A percentile compares a stretch with the other conserved stretches of the same genome.
These are phyloP conservation scores for Pseudolaguvia tuberculata DNA, from an alignment of 2,113 vertebrate species.

Conservation along the genomic window DNA sequence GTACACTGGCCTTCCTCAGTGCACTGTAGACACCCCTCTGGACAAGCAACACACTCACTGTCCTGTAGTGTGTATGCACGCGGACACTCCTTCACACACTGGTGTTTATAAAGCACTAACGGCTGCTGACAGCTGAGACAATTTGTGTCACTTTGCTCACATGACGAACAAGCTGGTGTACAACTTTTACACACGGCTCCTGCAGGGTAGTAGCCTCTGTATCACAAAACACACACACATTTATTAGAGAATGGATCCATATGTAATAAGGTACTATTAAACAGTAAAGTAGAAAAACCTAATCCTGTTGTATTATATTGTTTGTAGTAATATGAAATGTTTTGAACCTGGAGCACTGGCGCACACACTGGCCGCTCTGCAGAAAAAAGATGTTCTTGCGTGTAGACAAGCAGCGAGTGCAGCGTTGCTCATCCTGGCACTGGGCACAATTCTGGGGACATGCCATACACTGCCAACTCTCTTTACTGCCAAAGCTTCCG, in stretches of 20 bases:
- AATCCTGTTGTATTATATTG: too few species aligned
- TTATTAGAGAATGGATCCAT: background rate
- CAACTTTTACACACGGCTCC: slow-evolving; percentile 70
- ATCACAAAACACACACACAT: slow-evolving; percentile 1
- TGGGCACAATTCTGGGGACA: slow-evolving; percentile 72
- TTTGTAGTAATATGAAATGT: background rate
- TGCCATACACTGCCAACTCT: slow-evolving; percentile 70
- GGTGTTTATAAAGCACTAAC: slow-evolving; percentile 68
- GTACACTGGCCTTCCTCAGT: slow-evolving; percentile 69
- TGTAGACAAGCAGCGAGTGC: slow-evolving; percentile 66
- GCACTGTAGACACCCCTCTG: slow-evolving; percentile 77
- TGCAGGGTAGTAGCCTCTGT: slow-evolving; percentile 77
- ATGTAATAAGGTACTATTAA: background rate
- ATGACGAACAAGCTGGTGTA: slow-evolving; percentile 70
- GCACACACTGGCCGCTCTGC: slow-evolving; percentile 75
- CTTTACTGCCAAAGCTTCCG: slow-evolving; percentile 67
- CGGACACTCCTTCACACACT: slow-evolving; percentile 74
- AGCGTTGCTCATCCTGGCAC: slow-evolving; percentile 66
- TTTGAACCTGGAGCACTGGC: slow-evolving; percentile 70
- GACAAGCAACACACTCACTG: slow-evolving; percentile 76
- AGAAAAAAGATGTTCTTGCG: slow-evolving; percentile 62
- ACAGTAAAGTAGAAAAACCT: too few species aligned
- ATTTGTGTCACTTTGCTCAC: slow-evolving; percentile 68
- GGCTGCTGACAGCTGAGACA: slow-evolving; percentile 75
- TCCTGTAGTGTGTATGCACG: slow-evolving; percentile 63